Evolutionary conservation across 2,888 invertebrate genomes (phyloP), one percentile per base, ranked within the genome.

Genomic region (Pterobdella sp.): DNA sequence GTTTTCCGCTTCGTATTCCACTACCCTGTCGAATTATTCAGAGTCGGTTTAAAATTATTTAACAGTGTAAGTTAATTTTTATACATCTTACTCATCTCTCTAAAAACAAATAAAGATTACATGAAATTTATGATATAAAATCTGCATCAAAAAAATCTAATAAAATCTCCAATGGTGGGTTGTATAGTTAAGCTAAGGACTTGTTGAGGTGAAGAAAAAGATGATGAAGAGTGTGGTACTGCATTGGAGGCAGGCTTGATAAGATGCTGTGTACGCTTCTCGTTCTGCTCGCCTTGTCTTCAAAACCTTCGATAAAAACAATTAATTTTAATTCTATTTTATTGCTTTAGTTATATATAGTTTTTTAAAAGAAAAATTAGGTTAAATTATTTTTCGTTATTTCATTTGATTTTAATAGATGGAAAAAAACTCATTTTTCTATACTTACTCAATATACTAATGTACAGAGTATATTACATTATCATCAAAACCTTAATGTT

Each of bases 191-290:
- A n/a, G n/a, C n/a, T n/a, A n/a, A n/a, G n/a, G n/a, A 71, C 71
- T 60, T 71, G 31, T 32, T 71, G 63, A 71, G 71, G 34, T 71
- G 71, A 0, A 35, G n/a, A 63, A 71, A 29, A n/a, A 71, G 56
- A 26, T 26, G 32, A 1, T 63, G 0, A 1, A 71, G 63, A 29
- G 63, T 71, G 71, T 42, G 1, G 14, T 34, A 29, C 63, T 71
- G 60, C 1, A 32, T 18, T n/a, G 32, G 1, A 18, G 60, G 60
- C 60, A 71, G n/a, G n/a, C 52, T 29, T 4, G 4, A 31, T 34
- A 65, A 2, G 14, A 65, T 18, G 3, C 18, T 34, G 2, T 18
- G 10, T 4, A 31, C 3, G 3, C 18, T 4, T 14, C 32, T 4
- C 32, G 35, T 35, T 14, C 29, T 35, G n/a, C 31, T n/a, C 35